Base-by-base conservation (phyloP, 2,113 vertebrate species). In the Cromileptes altivelis region DNA sequence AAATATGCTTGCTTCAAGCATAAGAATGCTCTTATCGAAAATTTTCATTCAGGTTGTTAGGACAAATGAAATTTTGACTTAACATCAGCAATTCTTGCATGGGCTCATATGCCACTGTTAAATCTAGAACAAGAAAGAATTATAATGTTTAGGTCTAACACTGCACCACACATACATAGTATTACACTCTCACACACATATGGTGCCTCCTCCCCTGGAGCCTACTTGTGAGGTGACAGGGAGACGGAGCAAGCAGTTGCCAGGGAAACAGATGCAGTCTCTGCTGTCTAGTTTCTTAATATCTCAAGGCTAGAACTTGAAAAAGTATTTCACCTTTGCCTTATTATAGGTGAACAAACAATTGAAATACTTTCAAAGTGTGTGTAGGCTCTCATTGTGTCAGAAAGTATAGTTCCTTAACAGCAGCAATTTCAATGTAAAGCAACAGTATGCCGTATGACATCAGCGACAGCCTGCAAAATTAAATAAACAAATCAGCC, bases 221-320 rank as follows among this genome's bases (percentile, higher is more conserved):
- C 69, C 79, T 45, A 70, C 73, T 85, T 90, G 86, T 53, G 55
- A 80, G 73, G 70, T 78, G 90, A 93, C 88, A 88, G 76, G 60
- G 49, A 93, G 91, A 86, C 70, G 61, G 69, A 88, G 75, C 80
- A 63, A 85, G 80, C 72, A n/a, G 94, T 95, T 95, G 90, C 91
- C 95, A 93, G 55, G 93, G 94, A 89, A 96, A 95, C 93, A 91
- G 90, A 90, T 90, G 82, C 78, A 90, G 88, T 75, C 75, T 89
- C 64, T 70, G 55, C 64, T 89, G 72, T 84, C 77, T 84, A 80
- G 53, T 87, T 89, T 78, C 72, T 81, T 86, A 70, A 82, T 78
- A 84, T 89, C 76, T 84, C 64, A 80, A 81, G 82, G 85, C 70
- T 67, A 60, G 53, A 37, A 61, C 53, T 63, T 56, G 10, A 80